phyloP scores from a whole-genome alignment of 1,140 invertebrate species.

The Formica selysi region DNA sequence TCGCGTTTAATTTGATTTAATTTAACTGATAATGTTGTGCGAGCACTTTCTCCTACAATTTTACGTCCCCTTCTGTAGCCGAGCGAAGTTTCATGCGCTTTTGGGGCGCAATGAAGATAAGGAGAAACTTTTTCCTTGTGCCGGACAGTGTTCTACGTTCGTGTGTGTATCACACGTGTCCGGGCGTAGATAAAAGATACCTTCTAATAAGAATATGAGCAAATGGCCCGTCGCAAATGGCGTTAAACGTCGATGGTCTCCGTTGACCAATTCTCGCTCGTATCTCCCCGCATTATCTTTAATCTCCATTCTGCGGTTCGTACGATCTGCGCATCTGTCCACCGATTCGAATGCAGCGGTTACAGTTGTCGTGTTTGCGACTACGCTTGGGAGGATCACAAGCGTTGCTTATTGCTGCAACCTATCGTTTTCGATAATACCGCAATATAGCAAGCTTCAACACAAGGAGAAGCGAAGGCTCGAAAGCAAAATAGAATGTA shows the following conservation, averaged over 20 bases:
- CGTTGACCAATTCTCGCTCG: slow-evolving; percentile 58
- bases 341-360: slow-evolving; percentile 35
- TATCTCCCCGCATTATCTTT: slow-evolving; percentile 70
- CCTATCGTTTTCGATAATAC: slow-evolving; percentile 36
- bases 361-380: slow-evolving; percentile 25
- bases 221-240: slow-evolving; percentile 59
- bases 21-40: background rate
- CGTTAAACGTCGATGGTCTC: slow-evolving; percentile 63
- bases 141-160: background rate
- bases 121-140: slow-evolving; percentile 21
- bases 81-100: background rate
- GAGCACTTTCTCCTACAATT: background rate
- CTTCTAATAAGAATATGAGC: slow-evolving; percentile 35
- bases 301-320: slow-evolving; percentile 50
- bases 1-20: background rate
- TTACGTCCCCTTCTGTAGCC: background rate
- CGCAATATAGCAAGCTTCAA: background rate
- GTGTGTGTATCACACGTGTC: background rate
- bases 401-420: slow-evolving; percentile 58
- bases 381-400: slow-evolving; percentile 12
- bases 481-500: background rate
- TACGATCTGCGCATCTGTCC: slow-evolving; percentile 68
- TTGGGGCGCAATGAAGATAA: background rate
- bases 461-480: background rate
- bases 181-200: background rate